Percentiles rank a stretch among this genome's conserved stretches.
These are phyloP conservation scores for Drosophila kanekoi DNA, from an alignment of 2,888 invertebrate species.

Conservation along the genomic window DNA sequence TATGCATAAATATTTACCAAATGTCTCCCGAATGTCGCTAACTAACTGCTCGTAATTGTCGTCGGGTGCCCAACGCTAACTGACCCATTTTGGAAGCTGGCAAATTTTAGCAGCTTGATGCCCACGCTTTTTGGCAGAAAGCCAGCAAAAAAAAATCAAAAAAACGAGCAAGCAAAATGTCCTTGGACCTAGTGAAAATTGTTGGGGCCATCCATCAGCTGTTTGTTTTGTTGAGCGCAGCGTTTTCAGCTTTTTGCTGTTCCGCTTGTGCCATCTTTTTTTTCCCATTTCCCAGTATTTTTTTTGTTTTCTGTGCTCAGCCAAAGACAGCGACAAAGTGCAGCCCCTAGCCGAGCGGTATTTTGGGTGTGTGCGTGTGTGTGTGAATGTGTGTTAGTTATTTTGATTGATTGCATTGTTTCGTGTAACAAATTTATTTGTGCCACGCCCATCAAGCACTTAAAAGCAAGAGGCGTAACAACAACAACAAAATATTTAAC, in stretches of 20 bases:
- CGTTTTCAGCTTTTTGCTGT: conserved; percentile 52
- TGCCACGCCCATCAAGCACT: conserved; percentile 51
- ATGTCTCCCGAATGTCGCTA: conserved; percentile 30
- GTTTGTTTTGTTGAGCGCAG: conserved; percentile 63
- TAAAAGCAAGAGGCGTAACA: conserved; percentile 40
- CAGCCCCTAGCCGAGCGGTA: conserved; percentile 39
- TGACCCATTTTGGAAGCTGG: conserved; percentile 54
- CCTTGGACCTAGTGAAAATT: conserved; percentile 72
- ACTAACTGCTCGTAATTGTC: conserved; percentile 38
- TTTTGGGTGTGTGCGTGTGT: conserved; percentile 17
- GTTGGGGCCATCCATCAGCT: conserved; percentile 69
- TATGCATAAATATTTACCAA: conserved; percentile 49
- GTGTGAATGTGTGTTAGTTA: conserved; percentile 51
- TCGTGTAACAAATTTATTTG: conserved; percentile 76
- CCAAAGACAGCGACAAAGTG: conserved; percentile 58
- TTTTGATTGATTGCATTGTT: conserved; percentile 78
- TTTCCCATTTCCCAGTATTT: conserved; percentile 1
- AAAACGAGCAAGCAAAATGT: conserved; percentile 45
- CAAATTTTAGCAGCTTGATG: conserved; percentile 36
- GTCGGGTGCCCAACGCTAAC: conserved; percentile 21
- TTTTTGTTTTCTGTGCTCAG: conserved; percentile 13
- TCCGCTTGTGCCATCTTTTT: conserved; percentile 29
- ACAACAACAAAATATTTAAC: conserved; percentile 8
- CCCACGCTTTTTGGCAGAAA: conserved; percentile 46
- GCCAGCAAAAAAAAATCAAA: conserved; percentile 13